These are phyloP conservation scores for Alcedo quadribrachys DNA, from an alignment of 2,797 vertebrate genomes.

Conservation along the genomic window DNA sequence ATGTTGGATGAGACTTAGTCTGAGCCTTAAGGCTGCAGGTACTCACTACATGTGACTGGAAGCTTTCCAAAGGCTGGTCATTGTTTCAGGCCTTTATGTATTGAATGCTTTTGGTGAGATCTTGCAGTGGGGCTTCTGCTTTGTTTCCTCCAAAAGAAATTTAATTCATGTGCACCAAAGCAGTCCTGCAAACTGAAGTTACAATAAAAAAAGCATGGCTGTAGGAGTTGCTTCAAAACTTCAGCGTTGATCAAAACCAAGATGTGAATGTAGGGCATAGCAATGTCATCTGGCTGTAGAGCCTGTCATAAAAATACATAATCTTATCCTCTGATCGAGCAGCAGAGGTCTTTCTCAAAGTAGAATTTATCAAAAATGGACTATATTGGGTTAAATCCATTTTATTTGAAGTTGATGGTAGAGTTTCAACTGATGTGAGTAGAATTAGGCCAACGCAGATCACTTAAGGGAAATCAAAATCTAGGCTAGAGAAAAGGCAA, in stretches of 20 bases:
- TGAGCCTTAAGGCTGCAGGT: not conserved
- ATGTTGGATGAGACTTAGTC: not conserved
- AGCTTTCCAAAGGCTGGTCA: not conserved
- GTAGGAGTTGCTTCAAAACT: not conserved
- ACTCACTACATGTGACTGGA: not conserved
- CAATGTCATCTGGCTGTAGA: constrained; percentile 40
- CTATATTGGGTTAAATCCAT: constrained; percentile 26
- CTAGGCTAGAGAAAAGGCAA: constrained; percentile 60
- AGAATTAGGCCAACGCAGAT: constrained; percentile 51
- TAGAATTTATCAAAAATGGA: constrained; percentile 8
- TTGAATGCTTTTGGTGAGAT: not conserved
- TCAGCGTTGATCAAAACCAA: not conserved
- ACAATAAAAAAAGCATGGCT: not conserved
- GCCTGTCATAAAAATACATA: constrained; percentile 21
- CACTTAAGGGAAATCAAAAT: constrained; percentile 65
- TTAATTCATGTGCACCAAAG: not conserved
- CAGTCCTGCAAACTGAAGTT: not conserved
- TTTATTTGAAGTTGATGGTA: constrained; percentile 40
- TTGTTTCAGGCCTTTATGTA: not conserved
- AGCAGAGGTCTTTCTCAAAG: not conserved
- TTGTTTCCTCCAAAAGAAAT: not conserved
- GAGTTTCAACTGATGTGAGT: constrained; percentile 23
- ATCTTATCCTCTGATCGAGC: not conserved
- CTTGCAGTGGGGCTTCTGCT: not conserved
- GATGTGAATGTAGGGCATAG: not conserved